phyloP scores from a whole-genome alignment of 2,888 invertebrate genomes.

The Anagyrus pseudococci region DNA sequence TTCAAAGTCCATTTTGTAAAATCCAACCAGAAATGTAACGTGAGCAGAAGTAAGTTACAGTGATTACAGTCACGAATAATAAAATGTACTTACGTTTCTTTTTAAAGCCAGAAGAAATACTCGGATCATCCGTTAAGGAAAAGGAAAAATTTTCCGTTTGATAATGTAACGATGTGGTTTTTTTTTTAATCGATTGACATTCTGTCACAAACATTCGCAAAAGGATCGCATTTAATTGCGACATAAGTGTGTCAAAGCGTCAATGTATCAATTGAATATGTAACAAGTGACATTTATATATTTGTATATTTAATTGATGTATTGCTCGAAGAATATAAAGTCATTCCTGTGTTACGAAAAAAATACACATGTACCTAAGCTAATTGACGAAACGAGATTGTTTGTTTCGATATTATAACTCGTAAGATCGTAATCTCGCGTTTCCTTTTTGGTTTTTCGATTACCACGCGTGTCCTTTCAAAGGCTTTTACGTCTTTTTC shows the following conservation, averaged over 20 bases:
- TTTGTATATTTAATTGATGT: background rate
- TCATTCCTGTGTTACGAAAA: slow-evolving; percentile 12
- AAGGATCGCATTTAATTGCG: slow-evolving; percentile 3
- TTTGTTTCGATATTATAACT: slow-evolving; percentile 2
- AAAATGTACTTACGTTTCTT: too few species aligned
- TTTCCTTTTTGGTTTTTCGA: too few species aligned
- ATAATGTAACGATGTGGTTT: too few species aligned
- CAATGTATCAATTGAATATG: slow-evolving; percentile 9
- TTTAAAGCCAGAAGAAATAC: too few species aligned
- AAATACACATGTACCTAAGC: background rate
- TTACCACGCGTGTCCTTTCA: slow-evolving; percentile 1
- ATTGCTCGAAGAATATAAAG: slow-evolving; percentile 12
- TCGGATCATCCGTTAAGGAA: too few species aligned
- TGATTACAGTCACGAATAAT: too few species aligned
- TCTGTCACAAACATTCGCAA: slow-evolving; percentile 18
- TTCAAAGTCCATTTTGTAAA: too few species aligned
- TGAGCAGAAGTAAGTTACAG: too few species aligned
- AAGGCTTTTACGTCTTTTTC: slow-evolving; percentile 5
- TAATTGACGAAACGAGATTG: background rate
- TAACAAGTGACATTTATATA: background rate
- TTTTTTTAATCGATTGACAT: too few species aligned
- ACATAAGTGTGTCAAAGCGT: slow-evolving; percentile 1
- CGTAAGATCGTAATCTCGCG: background rate
- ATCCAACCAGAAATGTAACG: too few species aligned
- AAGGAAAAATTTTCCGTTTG: too few species aligned